Evolutionary conservation across 2,888 invertebrate genomes (phyloP), one percentile per base, ranked within the genome.

Genomic region (Macrophya annulata): DNA sequence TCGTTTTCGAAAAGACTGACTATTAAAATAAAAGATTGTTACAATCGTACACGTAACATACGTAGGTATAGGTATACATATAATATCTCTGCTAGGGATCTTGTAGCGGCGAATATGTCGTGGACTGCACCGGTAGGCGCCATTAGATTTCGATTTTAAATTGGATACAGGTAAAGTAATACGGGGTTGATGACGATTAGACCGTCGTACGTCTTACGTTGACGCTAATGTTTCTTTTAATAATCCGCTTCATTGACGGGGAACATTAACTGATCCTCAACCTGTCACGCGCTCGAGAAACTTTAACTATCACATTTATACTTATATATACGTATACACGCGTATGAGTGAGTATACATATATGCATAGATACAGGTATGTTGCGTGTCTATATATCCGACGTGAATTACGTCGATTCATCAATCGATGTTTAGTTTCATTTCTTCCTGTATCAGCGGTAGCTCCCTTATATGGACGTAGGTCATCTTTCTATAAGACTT

Each of bases 201-300:
- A 89, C 85, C 88, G 86, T 88, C 88, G 88, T 55, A 1, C 31
- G 77, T 77, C 77, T 31, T 88, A 88, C 86, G 87, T 85, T 83
- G 84, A 84, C 84, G 87, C 87, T 89, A 89, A 90, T 88, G 86
- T 86, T 86, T 87, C 84, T 88, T 90, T 90, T 89, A 87, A 89
- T 89, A 89, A 86, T 87, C 85, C 88, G 87, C 87, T 88, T 86
- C 87, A 88, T 77, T 87, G 89, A 86, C 87, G 86, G 85, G 85
- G 87, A 89, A 88, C 87, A 87, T 88, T 88, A 87, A 86, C 86
- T 62, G n/a, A 83, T 83, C 25, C 15, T n/a, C 12, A 51, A 15
- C 65, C n/a, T 82, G 25, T 17, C 21, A 2, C 40, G 21, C 72
- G 45, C 12, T 45, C 43, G 45, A 25, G n/a, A 1, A 37, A 68